Base-by-base conservation (phyloP, 2,113 vertebrate species). In the Suncus etruscus region DNA sequence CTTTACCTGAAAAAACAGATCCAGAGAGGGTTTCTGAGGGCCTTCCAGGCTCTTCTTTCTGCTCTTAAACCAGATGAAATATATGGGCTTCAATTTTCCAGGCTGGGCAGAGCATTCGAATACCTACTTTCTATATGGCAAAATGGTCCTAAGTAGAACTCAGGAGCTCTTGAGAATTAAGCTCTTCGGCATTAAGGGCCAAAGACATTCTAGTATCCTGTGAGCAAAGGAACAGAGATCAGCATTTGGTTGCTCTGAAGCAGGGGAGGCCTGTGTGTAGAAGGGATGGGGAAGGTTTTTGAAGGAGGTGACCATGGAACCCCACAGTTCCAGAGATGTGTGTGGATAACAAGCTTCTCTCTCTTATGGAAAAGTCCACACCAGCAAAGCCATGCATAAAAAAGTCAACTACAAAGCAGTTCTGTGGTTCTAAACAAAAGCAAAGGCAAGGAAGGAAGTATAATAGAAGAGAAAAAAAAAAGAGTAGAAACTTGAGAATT, bases 161-260 rank as follows among this genome's bases (percentile, higher is more conserved):
- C 25, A 54, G 58, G 2, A 65, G 70, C n/a, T 91, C 83, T 88
- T 93, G 54, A 80, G 15, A 91, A 78, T 14, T 39, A 39, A 39
- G 39, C 39, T 39, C 39, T 39, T 39, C 5, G 27, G 70, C 65
- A 25, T 50, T 54, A 79, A 63, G 88, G 78, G 90, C 86, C 31
- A 10, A 20, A n/a, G 16, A 0, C 31, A 27, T 76, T 81, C n/a
- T 72, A 81, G 18, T 6, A 72, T 11, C 63, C 9, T 45, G 51
- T 50, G 20, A 54, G 16, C 47, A 54, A 3, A 69, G 22, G 12
- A 16, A 32, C 22, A 58, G 50, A 75, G 3, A 72, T 0, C 25
- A 31, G 48, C 18, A 76, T 20, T 20, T 29, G 22, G 69, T 87
- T 25, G 31, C 66, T 15, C 39, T 72, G 24, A 66, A 83, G 24